phyloP scores from a whole-genome alignment of 35 echinoderm and acorn worm species.

The Stichopus chloronotus region DNA sequence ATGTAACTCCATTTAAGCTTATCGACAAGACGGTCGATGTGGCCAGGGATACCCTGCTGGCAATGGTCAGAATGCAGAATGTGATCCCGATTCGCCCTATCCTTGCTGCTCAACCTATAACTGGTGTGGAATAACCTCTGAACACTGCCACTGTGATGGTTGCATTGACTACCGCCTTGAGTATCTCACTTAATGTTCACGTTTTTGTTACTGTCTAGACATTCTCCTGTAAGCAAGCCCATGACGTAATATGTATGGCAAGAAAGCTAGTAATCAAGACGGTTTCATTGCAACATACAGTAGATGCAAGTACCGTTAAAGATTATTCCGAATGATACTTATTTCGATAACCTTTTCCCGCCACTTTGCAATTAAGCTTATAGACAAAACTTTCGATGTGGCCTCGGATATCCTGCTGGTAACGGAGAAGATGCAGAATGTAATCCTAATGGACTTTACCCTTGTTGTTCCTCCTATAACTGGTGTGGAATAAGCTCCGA shows the following conservation, averaged over 20 bases:
- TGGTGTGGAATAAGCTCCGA: neutral
- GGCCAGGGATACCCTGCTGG: neutral
- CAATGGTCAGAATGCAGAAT: neutral
- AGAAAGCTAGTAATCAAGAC: no score
- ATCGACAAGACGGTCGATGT: neutral
- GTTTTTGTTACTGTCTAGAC: no score
- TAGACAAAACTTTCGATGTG: no score
- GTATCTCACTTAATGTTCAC: neutral
- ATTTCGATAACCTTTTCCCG: no score
- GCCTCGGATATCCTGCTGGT: neutral
- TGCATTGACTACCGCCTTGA: neutral
- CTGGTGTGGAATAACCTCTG: neutral
- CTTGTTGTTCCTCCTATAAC: neutral
- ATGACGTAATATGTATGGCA: no score
- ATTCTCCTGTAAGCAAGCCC: no score
- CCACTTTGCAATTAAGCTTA: neutral
- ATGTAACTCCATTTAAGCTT: neutral
- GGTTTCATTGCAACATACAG: no score
- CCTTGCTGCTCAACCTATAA: neutral
- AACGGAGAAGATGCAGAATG: neutral
- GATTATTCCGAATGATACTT: no score
- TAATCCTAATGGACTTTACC: neutral
- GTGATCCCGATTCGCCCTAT: neutral
- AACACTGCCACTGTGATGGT: constrained; percentile 7
- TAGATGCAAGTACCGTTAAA: no score